Percentiles rank a stretch among this genome's conserved stretches.
Evolutionary conservation across 1,140 invertebrate genomes (phyloP).

Genomic region (Adelges cooleyi): DNA sequence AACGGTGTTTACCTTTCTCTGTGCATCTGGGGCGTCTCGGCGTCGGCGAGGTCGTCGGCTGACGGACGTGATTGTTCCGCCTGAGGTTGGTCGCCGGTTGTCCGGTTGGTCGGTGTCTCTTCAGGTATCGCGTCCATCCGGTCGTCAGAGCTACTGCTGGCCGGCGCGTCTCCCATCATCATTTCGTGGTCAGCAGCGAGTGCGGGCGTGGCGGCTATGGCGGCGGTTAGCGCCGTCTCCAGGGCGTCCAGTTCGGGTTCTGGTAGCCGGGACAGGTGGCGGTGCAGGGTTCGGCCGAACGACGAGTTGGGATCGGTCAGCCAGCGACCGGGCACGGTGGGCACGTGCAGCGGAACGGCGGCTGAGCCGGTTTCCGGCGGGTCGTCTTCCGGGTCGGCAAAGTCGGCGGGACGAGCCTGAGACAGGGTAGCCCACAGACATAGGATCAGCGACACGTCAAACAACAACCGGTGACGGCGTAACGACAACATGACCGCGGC

Average conservation of each 20-base stretch:
- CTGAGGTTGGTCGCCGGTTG: not conserved
- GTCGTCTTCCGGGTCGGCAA: too few species aligned
- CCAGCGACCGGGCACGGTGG: not conserved
- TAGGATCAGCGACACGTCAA: too few species aligned
- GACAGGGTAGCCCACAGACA: too few species aligned
- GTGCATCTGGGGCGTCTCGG: not conserved
- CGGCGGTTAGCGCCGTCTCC: not conserved
- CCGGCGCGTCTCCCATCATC: slow-evolving; percentile 13
- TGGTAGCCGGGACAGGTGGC: not conserved
- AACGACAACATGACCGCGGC: too few species aligned
- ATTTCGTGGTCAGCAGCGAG: not conserved
- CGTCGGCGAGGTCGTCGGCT: not conserved
- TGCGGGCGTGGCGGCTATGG: not conserved
- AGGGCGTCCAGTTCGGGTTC: not conserved
- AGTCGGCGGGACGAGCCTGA: too few species aligned
- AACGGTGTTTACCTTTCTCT: not conserved
- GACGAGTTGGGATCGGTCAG: not conserved
- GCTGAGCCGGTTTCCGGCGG: too few species aligned
- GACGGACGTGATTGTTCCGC: not conserved
- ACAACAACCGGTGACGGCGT: too few species aligned
- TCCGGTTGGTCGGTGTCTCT: not conserved
- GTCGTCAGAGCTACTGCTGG: not conserved
- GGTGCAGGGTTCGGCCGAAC: not conserved
- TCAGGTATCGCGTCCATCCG: not conserved
- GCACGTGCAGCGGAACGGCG: too few species aligned